Conservation (phyloP, 2,113 vertebrate species). For the Chauna torquata region DNA sequence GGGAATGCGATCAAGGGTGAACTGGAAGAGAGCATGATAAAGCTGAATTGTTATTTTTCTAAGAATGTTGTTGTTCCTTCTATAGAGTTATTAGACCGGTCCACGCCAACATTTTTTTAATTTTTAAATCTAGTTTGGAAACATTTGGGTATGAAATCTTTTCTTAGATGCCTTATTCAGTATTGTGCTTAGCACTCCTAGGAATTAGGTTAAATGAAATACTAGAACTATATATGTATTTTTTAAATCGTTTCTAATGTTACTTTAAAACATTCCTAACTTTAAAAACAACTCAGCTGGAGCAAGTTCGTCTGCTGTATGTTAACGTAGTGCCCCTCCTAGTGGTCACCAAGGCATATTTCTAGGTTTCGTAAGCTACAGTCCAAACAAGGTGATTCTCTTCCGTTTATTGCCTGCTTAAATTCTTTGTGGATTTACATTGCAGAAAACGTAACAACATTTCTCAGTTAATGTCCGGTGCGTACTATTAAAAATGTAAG, state of each 20-base stretch:
- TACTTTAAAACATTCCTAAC: not conserved
- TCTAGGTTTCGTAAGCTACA: not conserved
- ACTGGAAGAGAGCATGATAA: conserved; percentile 74
- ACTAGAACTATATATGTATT: accelerated
- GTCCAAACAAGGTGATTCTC: not conserved
- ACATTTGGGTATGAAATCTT: not conserved
- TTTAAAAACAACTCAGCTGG: not conserved
- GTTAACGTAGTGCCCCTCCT: conserved; percentile 56
- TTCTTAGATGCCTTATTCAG: not conserved
- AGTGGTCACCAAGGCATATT: conserved; percentile 1
- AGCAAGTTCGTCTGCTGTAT: not conserved
- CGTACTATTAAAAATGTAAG: not conserved
- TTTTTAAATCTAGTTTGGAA: not conserved
- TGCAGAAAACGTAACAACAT: accelerated
- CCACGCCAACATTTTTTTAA: not conserved
- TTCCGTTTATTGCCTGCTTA: not conserved
- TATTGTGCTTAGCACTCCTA: not conserved
- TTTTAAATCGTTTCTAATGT: not conserved
- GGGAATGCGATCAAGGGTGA: conserved; percentile 84
- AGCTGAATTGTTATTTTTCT: not conserved
- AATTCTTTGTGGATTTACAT: accelerated
- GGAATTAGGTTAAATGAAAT: not conserved
- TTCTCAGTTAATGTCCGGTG: accelerated
- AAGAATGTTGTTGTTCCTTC: not conserved
- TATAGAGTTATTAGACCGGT: not conserved